Evolutionary conservation across 2,888 invertebrate species (phyloP), one percentile per base, ranked within the genome.

Genomic region (Rhabditoides inermis): DNA sequence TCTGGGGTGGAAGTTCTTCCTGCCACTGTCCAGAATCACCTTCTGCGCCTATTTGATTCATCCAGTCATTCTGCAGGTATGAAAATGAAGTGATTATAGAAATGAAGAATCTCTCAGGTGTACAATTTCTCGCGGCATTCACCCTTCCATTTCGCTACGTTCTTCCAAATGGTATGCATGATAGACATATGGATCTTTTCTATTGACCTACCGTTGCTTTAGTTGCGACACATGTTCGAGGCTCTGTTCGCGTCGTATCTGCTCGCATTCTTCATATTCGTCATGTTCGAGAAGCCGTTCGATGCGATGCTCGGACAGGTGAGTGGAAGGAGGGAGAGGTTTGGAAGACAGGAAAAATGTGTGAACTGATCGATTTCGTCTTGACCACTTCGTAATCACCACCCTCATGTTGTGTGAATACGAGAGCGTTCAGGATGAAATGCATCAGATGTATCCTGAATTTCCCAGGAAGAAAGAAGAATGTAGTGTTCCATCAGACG

Each of bases 11-110:
- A 84, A 85, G 50, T 85, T 87, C 0, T 83, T 90, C 68, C 83
- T 89, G 70, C 92, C 94, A 0, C 81, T 95, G 46, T 89, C 90
- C 70, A 83, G 91, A 50, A 83, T 94, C 60, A 90, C 92, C 2
- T 95, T 90, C 80, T 88, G 90, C 78, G 88, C 91, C 30, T 95
- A 94, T 80, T 84, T 95, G 18, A 53, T 77, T 12, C 76, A 76
- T 49, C 76, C 76, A 1, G 66, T 77, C 15, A 56, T 76, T 41
- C 59, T 77, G 6, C 72, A 75, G 30, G n/a, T n/a, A n/a, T n/a
- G n/a, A n/a, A n/a, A n/a, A n/a, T n/a, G n/a, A n/a, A n/a, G n/a
- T n/a, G n/a, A n/a, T n/a, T n/a, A n/a, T n/a, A n/a, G n/a, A n/a
- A n/a, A n/a, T n/a, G n/a, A n/a, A n/a, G n/a, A n/a, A n/a, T n/a